phyloP scores from a whole-genome alignment of 2,888 invertebrate species.

The Caenorhabditis sinica region DNA sequence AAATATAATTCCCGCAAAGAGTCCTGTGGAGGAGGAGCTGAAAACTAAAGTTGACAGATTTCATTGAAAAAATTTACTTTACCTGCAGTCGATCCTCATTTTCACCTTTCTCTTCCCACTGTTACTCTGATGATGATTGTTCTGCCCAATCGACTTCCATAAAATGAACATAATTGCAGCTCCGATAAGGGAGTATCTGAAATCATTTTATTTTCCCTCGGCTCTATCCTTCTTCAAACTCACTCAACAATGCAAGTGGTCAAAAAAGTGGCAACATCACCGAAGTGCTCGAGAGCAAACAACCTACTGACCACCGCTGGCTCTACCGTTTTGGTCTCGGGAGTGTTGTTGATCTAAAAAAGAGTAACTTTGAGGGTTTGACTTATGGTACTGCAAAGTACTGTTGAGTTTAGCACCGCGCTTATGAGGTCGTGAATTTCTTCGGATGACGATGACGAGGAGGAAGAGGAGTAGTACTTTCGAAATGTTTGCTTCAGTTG shows the following conservation, averaged over 20 bases:
- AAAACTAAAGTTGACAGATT: too few species aligned
- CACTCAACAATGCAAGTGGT: constrained; percentile 82
- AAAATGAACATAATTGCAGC: constrained; percentile 83
- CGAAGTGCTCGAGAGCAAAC: constrained; percentile 80
- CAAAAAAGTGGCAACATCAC: constrained; percentile 82
- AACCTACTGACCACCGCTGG: constrained; percentile 64
- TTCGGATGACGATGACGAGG: constrained; percentile 66
- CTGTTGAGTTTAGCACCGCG: constrained; percentile 62
- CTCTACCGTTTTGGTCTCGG: constrained; percentile 43
- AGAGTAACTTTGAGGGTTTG: constrained; percentile 8
- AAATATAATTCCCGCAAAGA: constrained; percentile 82
- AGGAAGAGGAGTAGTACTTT: constrained; percentile 57
- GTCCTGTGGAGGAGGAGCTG: constrained; percentile 81
- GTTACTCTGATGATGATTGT: constrained; percentile 47
- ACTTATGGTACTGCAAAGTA: constrained; percentile 24
- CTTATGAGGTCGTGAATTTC: constrained; percentile 56
- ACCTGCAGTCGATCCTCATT: constrained; percentile 82
- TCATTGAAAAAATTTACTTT: not conserved
- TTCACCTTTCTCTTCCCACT: constrained; percentile 75
- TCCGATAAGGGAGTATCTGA: constrained; percentile 79
- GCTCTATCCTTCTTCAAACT: not conserved
- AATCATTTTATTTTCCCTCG: not conserved
- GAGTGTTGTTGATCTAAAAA: constrained; percentile 46
- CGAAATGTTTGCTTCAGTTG: constrained; percentile 67
- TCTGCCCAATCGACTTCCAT: constrained; percentile 80